These are phyloP conservation scores for Frankliniella intonsa DNA, from an alignment of 2,888 invertebrate genomes.

Conservation along the genomic window DNA sequence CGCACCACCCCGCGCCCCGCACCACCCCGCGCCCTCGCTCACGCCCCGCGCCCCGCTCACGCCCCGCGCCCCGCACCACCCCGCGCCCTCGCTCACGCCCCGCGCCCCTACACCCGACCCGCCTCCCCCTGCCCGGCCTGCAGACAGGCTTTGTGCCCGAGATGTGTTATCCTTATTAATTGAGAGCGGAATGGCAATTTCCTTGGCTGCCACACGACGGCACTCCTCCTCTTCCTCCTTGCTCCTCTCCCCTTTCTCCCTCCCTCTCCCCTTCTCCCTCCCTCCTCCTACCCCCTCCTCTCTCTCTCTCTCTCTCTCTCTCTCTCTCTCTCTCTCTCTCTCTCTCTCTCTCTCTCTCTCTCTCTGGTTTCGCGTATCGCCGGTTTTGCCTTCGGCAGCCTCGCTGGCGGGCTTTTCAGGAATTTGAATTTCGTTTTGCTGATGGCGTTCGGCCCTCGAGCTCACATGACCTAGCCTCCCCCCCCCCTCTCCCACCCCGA, in stretches of 20 bases:
- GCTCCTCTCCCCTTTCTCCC: conserved; percentile 9
- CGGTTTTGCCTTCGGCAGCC: neutral
- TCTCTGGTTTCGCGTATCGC: neutral
- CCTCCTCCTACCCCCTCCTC: neutral
- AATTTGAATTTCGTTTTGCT: conserved; percentile 18
- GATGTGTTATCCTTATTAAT: conserved; percentile 27
- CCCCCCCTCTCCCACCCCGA: conserved; percentile 3
- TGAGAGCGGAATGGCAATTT: conserved; percentile 20
- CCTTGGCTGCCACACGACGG: neutral
- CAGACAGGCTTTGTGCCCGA: neutral
- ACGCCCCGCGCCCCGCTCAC: too few species aligned
- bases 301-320: conserved; percentile 23
- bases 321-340: conserved; percentile 3
- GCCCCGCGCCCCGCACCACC: too few species aligned
- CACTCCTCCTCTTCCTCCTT: neutral
- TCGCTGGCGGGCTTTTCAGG: neutral
- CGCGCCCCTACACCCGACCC: too few species aligned
- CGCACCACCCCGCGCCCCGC: too few species aligned
- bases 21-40: too few species aligned
- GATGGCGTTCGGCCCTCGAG: neutral
- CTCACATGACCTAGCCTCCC: neutral
- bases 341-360: conserved; percentile 1
- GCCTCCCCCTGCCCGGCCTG: neutral
- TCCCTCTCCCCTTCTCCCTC: neutral
- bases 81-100: too few species aligned